Conservation (phyloP, 1,140 invertebrate genomes). For the Ephestia elutella region DNA sequence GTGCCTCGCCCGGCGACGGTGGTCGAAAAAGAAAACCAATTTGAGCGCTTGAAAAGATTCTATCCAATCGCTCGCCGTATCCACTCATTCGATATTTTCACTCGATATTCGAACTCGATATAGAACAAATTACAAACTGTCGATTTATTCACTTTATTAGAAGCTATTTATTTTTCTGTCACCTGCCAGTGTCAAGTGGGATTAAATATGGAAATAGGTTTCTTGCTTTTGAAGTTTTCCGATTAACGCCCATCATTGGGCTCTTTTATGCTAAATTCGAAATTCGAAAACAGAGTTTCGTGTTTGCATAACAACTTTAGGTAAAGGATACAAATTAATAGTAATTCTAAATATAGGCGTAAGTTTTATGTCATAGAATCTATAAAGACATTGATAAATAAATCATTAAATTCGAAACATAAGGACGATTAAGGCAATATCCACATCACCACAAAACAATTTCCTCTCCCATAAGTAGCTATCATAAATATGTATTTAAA, state of each 20-base stretch:
- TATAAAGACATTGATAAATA: too few relatives aligned
- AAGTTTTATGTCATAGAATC: too few relatives aligned
- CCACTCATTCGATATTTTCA: slow-evolving; percentile 72
- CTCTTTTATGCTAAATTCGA: slow-evolving; percentile 39
- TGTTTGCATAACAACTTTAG: neutral
- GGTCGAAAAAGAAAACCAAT: slow-evolving; percentile 72
- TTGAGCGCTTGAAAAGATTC: slow-evolving; percentile 69
- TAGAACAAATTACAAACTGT: slow-evolving; percentile 72
- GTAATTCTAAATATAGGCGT: too few relatives aligned
- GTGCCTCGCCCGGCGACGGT: slow-evolving; percentile 22
- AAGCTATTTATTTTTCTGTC: slow-evolving; percentile 68
- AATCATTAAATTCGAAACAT: neutral
- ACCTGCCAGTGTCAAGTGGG: slow-evolving; percentile 51
- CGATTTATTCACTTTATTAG: slow-evolving; percentile 47
- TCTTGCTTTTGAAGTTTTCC: slow-evolving; percentile 61
- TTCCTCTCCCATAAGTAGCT: slow-evolving; percentile 16
- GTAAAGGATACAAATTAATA: too few relatives aligned
- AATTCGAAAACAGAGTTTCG: slow-evolving; percentile 32
- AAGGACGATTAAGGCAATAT: neutral
- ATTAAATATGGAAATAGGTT: slow-evolving; percentile 58
- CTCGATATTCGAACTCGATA: slow-evolving; percentile 32
- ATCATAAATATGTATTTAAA: slow-evolving; percentile 33
- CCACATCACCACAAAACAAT: slow-evolving; percentile 13
- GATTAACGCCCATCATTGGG: slow-evolving; percentile 49
- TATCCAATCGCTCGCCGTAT: slow-evolving; percentile 65